Conservation (phyloP, 2,113 vertebrate genomes). For the Phylloscopus trochilus region DNA sequence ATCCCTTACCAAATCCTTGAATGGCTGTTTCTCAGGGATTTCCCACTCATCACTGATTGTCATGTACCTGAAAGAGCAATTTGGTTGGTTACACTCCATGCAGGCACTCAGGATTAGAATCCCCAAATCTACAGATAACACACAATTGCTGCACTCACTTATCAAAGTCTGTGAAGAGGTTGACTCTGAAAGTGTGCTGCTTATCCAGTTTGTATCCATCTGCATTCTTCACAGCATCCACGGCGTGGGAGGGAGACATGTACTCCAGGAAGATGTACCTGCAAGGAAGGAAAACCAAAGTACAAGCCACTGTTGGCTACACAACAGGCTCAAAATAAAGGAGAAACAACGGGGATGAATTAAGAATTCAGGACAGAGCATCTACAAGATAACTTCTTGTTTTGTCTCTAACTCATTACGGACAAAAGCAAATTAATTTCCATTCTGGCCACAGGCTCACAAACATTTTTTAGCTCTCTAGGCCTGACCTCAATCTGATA, state of each 20-base stretch:
- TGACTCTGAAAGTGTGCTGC: constrained; percentile 96
- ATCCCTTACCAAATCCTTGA: constrained; percentile 93
- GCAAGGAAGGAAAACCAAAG: neutral
- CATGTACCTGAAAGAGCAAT: constrained; percentile 84
- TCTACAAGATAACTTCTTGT: neutral
- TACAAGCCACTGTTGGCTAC: rapidly evolving
- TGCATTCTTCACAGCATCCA: constrained; percentile 93
- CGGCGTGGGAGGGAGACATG: constrained; percentile 85
- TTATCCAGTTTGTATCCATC: constrained; percentile 99
- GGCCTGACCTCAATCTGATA: neutral
- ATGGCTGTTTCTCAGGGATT: constrained; percentile 94
- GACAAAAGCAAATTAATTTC: neutral
- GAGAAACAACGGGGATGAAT: neutral
- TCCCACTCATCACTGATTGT: constrained; percentile 97
- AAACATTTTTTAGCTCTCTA: neutral
- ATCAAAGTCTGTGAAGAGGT: constrained; percentile 97
- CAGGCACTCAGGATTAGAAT: neutral
- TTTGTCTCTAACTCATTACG: neutral
- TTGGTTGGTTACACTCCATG: neutral
- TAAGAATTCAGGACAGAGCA: neutral
- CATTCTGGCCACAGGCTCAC: neutral
- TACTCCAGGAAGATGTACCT: constrained; percentile 99
- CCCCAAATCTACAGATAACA: neutral
- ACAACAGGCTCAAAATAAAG: neutral
- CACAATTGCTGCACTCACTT: constrained; percentile 76